Conservation (phyloP, 2,113 vertebrate species). For the Uria lomvia region DNA sequence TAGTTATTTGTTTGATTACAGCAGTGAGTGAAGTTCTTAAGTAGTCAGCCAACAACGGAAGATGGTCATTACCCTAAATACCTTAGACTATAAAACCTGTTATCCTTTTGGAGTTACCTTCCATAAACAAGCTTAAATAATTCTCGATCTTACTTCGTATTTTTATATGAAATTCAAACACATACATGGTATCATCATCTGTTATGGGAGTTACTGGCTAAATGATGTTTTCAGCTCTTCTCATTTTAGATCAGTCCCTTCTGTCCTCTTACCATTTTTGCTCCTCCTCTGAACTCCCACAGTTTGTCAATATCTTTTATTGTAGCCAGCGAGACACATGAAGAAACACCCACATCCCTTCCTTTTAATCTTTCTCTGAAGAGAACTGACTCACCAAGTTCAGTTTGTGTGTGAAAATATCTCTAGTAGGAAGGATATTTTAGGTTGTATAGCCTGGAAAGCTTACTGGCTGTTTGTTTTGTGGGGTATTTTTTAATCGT, state of each 20-base stretch:
- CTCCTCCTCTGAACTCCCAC: constrained; percentile 43
- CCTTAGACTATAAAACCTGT: background rate
- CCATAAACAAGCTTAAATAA: background rate
- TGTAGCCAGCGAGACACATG: constrained; percentile 20
- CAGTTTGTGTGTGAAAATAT: constrained; percentile 9
- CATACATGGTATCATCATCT: background rate
- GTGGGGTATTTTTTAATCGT: background rate
- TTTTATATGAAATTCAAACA: background rate
- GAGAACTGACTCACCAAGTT: constrained; percentile 43
- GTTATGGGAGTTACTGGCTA: background rate
- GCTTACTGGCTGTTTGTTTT: background rate
- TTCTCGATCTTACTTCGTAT: background rate
- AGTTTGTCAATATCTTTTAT: constrained; percentile 29
- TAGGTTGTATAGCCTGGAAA: background rate
- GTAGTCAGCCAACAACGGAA: background rate
- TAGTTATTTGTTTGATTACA: background rate
- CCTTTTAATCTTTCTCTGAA: background rate
- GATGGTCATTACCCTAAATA: background rate
- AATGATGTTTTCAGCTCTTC: background rate
- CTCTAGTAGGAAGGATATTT: constrained; percentile 33
- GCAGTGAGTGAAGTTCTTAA: background rate
- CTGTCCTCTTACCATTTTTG: background rate
- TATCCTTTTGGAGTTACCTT: background rate
- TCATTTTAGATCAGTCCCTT: background rate
- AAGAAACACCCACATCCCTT: constrained; percentile 45